Percentiles rank a stretch among this genome's conserved stretches.
These are phyloP conservation scores for Tamandua tetradactyla DNA, from an alignment of 2,797 vertebrate genomes.

Conservation along the genomic window DNA sequence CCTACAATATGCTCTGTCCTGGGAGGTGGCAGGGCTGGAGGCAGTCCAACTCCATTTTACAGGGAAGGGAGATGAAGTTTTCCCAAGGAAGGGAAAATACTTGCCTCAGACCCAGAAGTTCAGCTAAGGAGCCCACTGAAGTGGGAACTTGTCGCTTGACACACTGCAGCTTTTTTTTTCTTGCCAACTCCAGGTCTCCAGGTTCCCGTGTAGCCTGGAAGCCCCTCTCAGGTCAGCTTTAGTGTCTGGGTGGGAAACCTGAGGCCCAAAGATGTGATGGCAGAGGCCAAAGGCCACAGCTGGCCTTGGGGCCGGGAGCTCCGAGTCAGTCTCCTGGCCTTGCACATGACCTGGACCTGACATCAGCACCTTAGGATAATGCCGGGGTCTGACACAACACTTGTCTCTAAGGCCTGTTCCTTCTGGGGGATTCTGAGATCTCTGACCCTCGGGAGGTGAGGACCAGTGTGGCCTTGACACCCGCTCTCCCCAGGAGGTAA, in stretches of 20 bases:
- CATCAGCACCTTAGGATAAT: too few species aligned
- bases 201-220: neutral
- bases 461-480: too few species aligned
- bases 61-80: neutral
- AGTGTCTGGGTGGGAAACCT: neutral
- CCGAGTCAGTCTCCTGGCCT: neutral
- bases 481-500: accelerated
- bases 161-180: neutral
- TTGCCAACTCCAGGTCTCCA: neutral
- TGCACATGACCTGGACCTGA: neutral
- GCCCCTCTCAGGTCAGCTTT: neutral
- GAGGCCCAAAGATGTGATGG: neutral
- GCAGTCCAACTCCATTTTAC: neutral
- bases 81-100: neutral
- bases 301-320: neutral
- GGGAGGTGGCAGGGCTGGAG: neutral
- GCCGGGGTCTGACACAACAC: neutral
- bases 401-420: neutral
- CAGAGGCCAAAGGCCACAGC: neutral
- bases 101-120: neutral
- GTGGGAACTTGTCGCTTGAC: neutral
- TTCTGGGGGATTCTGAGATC: neutral
- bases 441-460: neutral
- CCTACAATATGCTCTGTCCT: neutral
- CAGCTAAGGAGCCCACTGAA: neutral